Conservation (phyloP, 2,797 vertebrate species). For the Mastacembelus armatus region DNA sequence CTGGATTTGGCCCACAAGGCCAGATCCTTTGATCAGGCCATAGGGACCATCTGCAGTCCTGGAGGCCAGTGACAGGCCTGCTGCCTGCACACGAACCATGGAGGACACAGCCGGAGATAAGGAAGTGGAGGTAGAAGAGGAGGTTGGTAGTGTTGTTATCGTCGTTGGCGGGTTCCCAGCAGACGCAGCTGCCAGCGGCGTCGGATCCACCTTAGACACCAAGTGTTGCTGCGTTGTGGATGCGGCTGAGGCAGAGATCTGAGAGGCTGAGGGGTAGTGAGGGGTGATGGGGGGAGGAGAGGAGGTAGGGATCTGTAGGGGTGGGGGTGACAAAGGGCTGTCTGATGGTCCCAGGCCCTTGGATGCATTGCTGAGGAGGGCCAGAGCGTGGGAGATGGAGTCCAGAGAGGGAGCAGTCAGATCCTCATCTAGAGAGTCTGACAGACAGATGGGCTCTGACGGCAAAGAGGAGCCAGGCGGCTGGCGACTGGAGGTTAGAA, state of each 20-base stretch:
- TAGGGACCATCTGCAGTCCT: conserved; percentile 65
- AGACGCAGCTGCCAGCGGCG: conserved; percentile 62
- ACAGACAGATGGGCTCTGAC: conserved; percentile 94
- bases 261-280: conserved; percentile 75
- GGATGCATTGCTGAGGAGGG: conserved; percentile 91
- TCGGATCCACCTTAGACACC: conserved; percentile 76
- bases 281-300: conserved; percentile 79
- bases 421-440: conserved; percentile 96
- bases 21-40: conserved; percentile 66
- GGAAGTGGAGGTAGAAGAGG: conserved; percentile 81
- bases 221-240: conserved; percentile 66
- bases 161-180: conserved; percentile 70
- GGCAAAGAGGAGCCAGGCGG: conserved; percentile 79
- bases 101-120: conserved; percentile 72
- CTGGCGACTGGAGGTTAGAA: conserved; percentile 54
- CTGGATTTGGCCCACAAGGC: conserved; percentile 52
- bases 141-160: conserved; percentile 55
- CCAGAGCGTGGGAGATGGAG: conserved; percentile 93
- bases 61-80: conserved; percentile 47
- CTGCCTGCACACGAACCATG: conserved; percentile 51
- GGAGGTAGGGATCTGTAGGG: conserved; percentile 80
- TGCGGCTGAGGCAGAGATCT: conserved; percentile 46
- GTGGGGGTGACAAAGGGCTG: conserved; percentile 85
- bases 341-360: conserved; percentile 86
- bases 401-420: conserved; percentile 92